Evolutionary conservation across 1,140 invertebrate genomes (phyloP).

Genomic region (Micrasema minimum): DNA sequence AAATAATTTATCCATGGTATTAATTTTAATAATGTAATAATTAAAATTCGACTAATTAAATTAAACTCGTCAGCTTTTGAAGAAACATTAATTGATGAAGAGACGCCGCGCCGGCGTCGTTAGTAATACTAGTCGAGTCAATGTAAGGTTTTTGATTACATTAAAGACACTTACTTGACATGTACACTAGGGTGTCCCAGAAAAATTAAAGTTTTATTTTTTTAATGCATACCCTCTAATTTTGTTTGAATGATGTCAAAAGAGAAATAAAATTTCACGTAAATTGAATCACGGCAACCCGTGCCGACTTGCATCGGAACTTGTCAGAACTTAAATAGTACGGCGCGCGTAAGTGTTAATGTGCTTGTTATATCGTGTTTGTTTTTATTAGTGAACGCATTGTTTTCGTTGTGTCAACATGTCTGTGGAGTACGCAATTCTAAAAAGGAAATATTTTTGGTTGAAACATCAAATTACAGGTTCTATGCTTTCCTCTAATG

Average conservation of each 20-base stretch:
- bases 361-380: neutral
- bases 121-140: no score
- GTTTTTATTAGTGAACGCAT: slow-evolving; percentile 1
- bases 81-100: no score
- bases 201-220: slow-evolving; percentile 4
- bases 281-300: neutral
- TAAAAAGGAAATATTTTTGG: slow-evolving; percentile 6
- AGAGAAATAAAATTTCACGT: neutral
- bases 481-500: neutral
- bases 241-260: neutral
- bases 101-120: no score
- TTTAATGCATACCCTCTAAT: slow-evolving; percentile 3
- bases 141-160: no score
- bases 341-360: neutral
- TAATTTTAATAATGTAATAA: no score
- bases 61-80: no score
- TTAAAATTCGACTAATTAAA: no score
- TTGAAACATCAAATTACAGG: neutral
- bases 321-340: neutral
- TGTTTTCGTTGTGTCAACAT: neutral
- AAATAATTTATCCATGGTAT: no score
- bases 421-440: neutral
- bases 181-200: no score
- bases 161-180: no score
- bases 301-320: slow-evolving; percentile 15